Evolutionary conservation across 2,113 vertebrate species (phyloP), one percentile per base, ranked within the genome.

Genomic region (Meles meles): DNA sequence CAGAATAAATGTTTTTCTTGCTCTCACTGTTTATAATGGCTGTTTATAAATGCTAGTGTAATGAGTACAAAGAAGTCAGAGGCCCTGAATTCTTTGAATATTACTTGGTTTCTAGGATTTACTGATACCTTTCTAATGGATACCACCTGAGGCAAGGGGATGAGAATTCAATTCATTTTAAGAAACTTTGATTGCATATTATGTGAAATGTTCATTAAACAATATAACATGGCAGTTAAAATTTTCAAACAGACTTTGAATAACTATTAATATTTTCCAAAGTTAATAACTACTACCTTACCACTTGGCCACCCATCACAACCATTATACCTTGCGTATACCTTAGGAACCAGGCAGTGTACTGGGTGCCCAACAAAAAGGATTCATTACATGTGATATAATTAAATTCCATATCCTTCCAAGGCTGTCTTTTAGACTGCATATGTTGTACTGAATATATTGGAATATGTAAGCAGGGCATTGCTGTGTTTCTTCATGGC

Each of bases 161-260:
- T 63, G 13, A 37, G 25, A 85, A 91, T 84, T 91, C 14, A 84
- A 96, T 44, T 84, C 67, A 59, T 90, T 94, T 90, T 88, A 88
- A 83, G 65, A 94, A 96, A 76, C 18, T 17, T n/a, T 67, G 47
- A 63, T 9, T 59, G 13, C 6, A 74, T 57, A n/a, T 25, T 67
- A 27, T 84, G 31, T 72, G 25, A 87, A 93, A 57, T 93, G 44
- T 23, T 63, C 47, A 29, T 74, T 88, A 89, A 79, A 82, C 39
- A 74, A 59, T 34, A 74, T 8, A 65, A 89, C 13, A 12, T 18
- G 88, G 44, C 11, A 49, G 57, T 94, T 42, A 83, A 44, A n/a
- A 34, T 20, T 57, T 44, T 93, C 21, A 72, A 39, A 71, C 11
- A 65, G 47, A 69, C 2, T 81, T 44, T 91, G 18, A 88, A 67